Evolutionary conservation across 64 coral and sea anemone genomes (phyloP).

Genomic region (Platygyra sinensis): DNA sequence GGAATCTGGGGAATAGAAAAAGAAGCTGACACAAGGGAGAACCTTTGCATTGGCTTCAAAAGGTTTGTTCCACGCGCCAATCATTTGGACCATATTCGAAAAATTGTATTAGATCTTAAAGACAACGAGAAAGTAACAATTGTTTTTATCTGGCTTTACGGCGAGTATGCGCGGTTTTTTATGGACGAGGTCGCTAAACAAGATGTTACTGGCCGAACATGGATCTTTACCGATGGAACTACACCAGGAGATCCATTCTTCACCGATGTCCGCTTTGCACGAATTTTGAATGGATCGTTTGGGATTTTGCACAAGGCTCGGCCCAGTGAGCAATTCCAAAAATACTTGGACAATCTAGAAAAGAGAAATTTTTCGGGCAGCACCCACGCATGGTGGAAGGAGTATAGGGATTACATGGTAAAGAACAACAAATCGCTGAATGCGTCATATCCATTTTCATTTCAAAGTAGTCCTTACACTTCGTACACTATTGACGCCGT

Average conservation of each 20-base stretch:
- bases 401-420: neutral
- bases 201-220: slow-evolving; percentile 1
- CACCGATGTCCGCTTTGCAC: neutral
- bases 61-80: slow-evolving; percentile 11
- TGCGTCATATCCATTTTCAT: neutral
- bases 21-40: neutral
- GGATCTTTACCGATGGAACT: slow-evolving; percentile 53
- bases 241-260: neutral
- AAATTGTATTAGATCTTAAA: neutral
- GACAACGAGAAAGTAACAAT: neutral
- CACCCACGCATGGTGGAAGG: slow-evolving; percentile 30
- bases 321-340: neutral
- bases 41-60: slow-evolving; percentile 19
- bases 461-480: neutral
- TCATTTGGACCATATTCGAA: neutral
- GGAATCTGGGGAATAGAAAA: slow-evolving; percentile 32
- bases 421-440: neutral
- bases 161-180: neutral
- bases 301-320: slow-evolving; percentile 4
- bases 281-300: neutral
- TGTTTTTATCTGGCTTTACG: neutral
- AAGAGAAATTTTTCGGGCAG: neutral
- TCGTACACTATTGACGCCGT: slow-evolving; percentile 67
- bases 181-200: slow-evolving; percentile 19
- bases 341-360: neutral